A percentile compares a stretch with the other conserved stretches of the same genome.
Evolutionary conservation across 37 sponge, comb jelly and placozoan genomes (phyloP).

Genomic region (Oopsacas minuta): DNA sequence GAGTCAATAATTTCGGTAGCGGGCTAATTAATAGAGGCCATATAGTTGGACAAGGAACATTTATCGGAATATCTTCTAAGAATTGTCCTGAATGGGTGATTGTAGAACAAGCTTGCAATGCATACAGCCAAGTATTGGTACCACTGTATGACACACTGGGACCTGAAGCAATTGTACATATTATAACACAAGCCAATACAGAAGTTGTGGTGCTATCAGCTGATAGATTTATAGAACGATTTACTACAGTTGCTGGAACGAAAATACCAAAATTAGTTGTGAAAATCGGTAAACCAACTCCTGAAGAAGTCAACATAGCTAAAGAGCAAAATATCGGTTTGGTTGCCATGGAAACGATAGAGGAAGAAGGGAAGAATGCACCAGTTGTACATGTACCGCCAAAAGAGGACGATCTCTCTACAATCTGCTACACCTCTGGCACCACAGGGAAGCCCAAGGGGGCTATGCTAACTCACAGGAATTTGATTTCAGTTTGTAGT

Average conservation of each 20-base stretch:
- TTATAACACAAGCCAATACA: conserved; percentile 62
- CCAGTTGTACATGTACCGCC: conserved; percentile 22
- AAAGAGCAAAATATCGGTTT: conserved; percentile 29
- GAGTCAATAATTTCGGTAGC: conserved; percentile 53
- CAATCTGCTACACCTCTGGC: conserved; percentile 95
- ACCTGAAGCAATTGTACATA: conserved; percentile 69
- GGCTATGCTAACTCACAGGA: conserved; percentile 66
- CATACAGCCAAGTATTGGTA: conserved; percentile 66
- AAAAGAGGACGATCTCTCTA: conserved; percentile 43
- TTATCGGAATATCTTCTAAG: conserved; percentile 60
- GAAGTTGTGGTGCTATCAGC: conserved; percentile 38
- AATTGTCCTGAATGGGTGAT: conserved; percentile 78
- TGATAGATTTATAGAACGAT: conserved; percentile 28
- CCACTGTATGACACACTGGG: conserved; percentile 97
- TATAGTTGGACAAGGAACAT: conserved; percentile 57
- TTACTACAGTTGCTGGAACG: conserved; percentile 26
- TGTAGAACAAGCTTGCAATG: conserved; percentile 56
- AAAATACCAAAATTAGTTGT: conserved; percentile 41
- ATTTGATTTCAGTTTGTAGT: conserved; percentile 34
- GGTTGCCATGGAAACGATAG: conserved; percentile 36
- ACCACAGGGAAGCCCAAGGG: conserved; percentile 92
- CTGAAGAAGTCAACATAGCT: conserved; percentile 29
- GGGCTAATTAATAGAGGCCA: conserved; percentile 54
- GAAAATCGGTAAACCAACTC: conserved; percentile 29
- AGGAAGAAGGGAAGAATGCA: conserved; percentile 25